phyloP scores from a whole-genome alignment of 2,113 vertebrate species.

The Mirounga angustirostris region DNA sequence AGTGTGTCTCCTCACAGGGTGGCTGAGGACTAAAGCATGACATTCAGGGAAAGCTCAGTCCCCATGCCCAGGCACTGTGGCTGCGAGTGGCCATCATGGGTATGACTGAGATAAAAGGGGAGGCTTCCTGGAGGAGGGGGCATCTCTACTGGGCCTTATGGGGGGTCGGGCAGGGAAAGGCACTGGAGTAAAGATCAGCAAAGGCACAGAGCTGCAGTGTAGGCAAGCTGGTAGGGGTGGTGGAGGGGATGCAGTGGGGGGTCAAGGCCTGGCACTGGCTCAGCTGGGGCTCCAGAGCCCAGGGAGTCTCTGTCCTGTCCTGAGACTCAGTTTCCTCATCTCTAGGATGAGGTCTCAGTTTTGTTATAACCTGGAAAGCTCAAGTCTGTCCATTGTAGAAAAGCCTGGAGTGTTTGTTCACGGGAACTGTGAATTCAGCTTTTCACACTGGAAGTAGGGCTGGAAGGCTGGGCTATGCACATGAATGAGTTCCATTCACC shows the following conservation, averaged over 20 bases:
- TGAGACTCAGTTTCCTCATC: not conserved
- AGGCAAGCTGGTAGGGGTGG: not conserved
- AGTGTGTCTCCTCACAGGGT: not conserved
- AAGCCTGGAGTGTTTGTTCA: not conserved
- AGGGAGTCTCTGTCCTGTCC: no score
- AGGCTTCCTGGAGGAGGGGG: not conserved
- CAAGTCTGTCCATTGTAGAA: not conserved
- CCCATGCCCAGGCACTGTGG: not conserved
- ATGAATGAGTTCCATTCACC: conserved; percentile 57
- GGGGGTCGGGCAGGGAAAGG: not conserved
- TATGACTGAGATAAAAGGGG: not conserved
- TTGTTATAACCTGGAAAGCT: not conserved
- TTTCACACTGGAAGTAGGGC: not conserved
- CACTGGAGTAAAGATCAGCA: not conserved
- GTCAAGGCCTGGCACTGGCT: not conserved
- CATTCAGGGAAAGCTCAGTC: not conserved
- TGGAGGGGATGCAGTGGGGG: not conserved
- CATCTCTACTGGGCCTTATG: not conserved
- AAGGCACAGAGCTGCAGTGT: rapidly evolving
- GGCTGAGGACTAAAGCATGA: not conserved
- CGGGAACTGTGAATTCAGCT: not conserved
- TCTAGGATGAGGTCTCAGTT: not conserved
- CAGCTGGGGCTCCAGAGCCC: not conserved
- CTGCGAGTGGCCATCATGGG: not conserved
- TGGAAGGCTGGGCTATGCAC: not conserved